phyloP scores from a whole-genome alignment of 2,797 vertebrate species.

The Hemitrygon akajei region DNA sequence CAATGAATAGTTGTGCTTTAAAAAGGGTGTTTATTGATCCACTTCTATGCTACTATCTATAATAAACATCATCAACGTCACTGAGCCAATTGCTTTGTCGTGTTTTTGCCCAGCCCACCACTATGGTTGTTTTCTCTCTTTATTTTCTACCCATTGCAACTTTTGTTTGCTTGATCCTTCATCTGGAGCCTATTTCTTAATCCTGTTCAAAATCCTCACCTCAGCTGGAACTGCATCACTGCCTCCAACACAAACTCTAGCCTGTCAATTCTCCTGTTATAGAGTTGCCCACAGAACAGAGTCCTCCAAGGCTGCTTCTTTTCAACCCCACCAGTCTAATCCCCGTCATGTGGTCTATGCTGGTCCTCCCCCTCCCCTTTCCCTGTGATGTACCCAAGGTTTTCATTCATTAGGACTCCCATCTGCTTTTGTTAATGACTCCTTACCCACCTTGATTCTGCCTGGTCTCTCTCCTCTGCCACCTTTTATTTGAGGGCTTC shows the following conservation, averaged over 20 bases:
- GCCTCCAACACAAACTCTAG: not conserved
- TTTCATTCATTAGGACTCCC: not conserved
- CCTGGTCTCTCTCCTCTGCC: not conserved
- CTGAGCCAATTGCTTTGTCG: not conserved
- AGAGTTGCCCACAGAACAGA: not conserved
- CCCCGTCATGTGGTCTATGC: not conserved
- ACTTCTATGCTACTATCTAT: not conserved
- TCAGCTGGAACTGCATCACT: not conserved
- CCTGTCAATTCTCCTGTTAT: not conserved
- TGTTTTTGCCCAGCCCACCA: not conserved
- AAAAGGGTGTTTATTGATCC: no score
- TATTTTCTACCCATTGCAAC: not conserved
- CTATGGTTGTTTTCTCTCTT: not conserved
- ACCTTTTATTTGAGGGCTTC: not conserved
- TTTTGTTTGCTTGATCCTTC: not conserved
- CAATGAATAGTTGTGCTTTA: no score
- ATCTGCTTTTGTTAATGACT: not conserved
- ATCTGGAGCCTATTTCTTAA: not conserved
- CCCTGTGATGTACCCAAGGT: not conserved
- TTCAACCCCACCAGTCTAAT: not conserved
- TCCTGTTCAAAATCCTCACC: not conserved
- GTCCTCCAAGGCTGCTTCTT: not conserved
- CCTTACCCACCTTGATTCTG: not conserved
- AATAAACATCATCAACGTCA: not conserved
- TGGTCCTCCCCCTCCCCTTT: not conserved